Conservation (phyloP, 2,797 vertebrate species). For the Gambusia yucatana region DNA sequence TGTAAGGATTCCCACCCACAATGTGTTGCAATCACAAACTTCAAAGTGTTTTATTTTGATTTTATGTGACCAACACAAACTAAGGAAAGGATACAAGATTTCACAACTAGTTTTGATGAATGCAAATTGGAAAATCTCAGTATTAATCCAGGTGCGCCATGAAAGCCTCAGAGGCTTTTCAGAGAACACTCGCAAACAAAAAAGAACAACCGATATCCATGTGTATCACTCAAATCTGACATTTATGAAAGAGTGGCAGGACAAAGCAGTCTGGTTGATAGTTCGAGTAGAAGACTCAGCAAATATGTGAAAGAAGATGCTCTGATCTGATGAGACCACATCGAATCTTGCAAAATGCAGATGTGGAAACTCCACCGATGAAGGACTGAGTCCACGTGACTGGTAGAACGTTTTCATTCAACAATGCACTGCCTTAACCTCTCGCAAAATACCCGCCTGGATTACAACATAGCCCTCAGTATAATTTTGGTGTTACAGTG, state of each 20-base stretch:
- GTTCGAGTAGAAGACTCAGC: background rate
- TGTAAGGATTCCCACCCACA: background rate
- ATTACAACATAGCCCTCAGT: slow-evolving; percentile 11
- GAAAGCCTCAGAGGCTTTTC: background rate
- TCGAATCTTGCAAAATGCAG: background rate
- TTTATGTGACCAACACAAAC: background rate
- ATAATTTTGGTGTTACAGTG: slow-evolving; percentile 33
- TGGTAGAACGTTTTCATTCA: too few species aligned
- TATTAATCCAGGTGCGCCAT: background rate
- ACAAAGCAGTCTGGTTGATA: background rate
- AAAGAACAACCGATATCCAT: background rate
- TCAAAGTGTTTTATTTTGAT: background rate
- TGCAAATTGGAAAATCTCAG: background rate
- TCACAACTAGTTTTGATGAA: background rate
- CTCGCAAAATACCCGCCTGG: slow-evolving; percentile 11
- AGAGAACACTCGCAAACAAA: background rate
- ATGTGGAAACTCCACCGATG: too few species aligned
- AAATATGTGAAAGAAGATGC: background rate
- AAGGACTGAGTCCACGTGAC: too few species aligned
- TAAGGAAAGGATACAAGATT: background rate
- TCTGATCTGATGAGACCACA: background rate
- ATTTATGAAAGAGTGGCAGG: background rate
- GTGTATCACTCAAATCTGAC: background rate
- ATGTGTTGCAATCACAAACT: background rate
- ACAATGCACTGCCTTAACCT: background rate